phyloP scores from a whole-genome alignment of 2,113 vertebrate genomes.

The Egretta garzetta region DNA sequence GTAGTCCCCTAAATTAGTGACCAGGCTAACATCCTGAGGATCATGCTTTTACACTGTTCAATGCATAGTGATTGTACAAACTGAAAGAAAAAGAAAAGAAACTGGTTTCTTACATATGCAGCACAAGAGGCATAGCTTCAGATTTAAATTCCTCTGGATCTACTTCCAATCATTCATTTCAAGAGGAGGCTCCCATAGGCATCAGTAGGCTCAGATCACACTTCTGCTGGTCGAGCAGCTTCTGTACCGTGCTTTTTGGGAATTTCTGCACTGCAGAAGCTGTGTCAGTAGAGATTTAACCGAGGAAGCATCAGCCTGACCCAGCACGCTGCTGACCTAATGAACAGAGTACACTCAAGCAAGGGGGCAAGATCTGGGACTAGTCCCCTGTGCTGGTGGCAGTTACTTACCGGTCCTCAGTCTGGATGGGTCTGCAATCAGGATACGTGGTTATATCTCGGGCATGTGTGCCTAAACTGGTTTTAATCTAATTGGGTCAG shows the following conservation, averaged over 20 bases:
- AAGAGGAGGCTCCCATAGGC: neutral
- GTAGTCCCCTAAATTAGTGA: conserved; percentile 66
- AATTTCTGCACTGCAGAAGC: neutral
- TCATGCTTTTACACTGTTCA: conserved; percentile 30
- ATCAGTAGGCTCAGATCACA: neutral
- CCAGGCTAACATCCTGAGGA: conserved; percentile 9
- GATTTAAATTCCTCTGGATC: neutral
- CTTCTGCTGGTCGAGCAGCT: neutral
- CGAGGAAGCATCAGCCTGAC: neutral
- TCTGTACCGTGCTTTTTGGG: rapidly evolving
- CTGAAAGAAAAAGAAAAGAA: conserved; percentile 29
- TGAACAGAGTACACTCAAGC: neutral
- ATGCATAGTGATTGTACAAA: neutral
- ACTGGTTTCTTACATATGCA: neutral
- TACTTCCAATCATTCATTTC: neutral
- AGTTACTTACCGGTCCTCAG: neutral
- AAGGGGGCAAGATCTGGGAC: neutral
- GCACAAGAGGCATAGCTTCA: neutral
- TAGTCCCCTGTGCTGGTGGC: neutral
- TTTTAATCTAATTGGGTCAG: neutral
- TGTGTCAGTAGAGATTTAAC: neutral
- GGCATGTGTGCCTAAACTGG: neutral
- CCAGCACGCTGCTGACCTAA: neutral
- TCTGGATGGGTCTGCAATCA: rapidly evolving
- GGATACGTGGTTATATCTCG: rapidly evolving